Evolutionary conservation across 2,888 invertebrate genomes (phyloP).

Genomic region (Cephus pulcher): DNA sequence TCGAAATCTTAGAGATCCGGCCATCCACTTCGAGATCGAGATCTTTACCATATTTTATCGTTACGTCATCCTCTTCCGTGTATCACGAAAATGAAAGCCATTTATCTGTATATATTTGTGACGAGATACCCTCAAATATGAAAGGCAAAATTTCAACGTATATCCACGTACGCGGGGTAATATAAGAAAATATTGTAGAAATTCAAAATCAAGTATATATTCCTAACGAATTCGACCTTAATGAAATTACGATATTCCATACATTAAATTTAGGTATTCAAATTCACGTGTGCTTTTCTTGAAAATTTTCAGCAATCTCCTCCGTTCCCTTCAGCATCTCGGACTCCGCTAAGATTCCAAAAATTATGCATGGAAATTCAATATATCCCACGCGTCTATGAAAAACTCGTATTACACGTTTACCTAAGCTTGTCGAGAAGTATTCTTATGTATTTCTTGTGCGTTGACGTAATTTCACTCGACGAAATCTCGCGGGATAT

Average conservation of each 20-base stretch:
- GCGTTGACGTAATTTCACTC: not conserved
- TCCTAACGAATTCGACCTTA: conserved; percentile 17
- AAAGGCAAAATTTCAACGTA: not conserved
- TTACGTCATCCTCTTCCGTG: not conserved
- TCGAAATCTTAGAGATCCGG: not conserved
- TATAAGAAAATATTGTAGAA: not conserved
- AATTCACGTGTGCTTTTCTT: not conserved
- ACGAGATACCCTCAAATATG: not conserved
- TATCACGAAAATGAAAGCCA: too few species aligned
- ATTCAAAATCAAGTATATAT: conserved; percentile 7
- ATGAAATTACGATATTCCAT: conserved; percentile 26
- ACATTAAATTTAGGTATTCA: conserved; percentile 25
- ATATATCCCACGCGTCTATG: not conserved
- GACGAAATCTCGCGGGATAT: not conserved
- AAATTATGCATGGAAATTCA: not conserved
- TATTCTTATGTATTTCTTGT: not conserved
- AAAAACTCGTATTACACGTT: not conserved
- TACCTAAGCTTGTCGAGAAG: not conserved
- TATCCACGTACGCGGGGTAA: not conserved
- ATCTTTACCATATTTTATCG: not conserved
- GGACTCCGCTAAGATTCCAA: not conserved
- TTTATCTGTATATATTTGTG: too few species aligned
- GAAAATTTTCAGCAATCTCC: not conserved
- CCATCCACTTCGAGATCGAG: not conserved
- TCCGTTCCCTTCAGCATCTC: not conserved